Percentiles rank a stretch among this genome's conserved stretches.
These are phyloP conservation scores for Prietella phreatophila DNA, from an alignment of 2,113 vertebrate species.

Conservation along the genomic window DNA sequence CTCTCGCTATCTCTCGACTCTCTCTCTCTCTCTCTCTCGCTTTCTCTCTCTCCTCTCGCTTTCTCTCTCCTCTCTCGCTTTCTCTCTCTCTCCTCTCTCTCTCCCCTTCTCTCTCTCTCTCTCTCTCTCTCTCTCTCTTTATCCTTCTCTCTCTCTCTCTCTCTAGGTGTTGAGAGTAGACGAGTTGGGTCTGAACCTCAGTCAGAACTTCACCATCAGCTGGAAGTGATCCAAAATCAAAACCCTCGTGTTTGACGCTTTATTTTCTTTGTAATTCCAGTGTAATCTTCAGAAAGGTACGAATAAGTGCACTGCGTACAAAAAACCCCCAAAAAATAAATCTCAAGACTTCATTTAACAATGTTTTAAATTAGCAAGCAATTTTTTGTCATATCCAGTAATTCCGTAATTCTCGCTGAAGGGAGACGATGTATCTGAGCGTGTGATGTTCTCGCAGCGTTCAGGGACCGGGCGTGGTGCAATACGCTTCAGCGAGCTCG, in stretches of 20 bases:
- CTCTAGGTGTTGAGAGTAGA: slow-evolving; percentile 75
- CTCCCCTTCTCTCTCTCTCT: neutral
- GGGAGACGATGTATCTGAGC: neutral
- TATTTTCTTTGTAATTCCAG: neutral
- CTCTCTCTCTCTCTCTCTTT: neutral
- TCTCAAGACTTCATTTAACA: accelerated
- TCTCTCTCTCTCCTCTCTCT: neutral
- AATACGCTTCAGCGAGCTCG: neutral
- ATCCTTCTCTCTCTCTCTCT: neutral
- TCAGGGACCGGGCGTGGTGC: slow-evolving; percentile 29
- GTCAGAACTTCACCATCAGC: slow-evolving; percentile 77
- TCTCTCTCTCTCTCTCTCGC: neutral
- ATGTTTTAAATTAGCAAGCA: neutral
- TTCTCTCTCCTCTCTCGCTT: too few species aligned
- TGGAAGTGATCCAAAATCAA: slow-evolving; percentile 67
- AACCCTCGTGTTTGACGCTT: neutral
- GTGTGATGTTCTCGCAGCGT: neutral
- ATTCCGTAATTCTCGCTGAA: neutral
- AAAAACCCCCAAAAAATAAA: neutral
- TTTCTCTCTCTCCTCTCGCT: neutral
- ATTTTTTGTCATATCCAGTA: too few species aligned
- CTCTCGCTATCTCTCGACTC: too few species aligned
- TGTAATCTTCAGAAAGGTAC: neutral
- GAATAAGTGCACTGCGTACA: neutral
- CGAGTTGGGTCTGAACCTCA: slow-evolving; percentile 74